Conservation (phyloP, 1,140 invertebrate genomes). For the Armadillidium nasatum region DNA sequence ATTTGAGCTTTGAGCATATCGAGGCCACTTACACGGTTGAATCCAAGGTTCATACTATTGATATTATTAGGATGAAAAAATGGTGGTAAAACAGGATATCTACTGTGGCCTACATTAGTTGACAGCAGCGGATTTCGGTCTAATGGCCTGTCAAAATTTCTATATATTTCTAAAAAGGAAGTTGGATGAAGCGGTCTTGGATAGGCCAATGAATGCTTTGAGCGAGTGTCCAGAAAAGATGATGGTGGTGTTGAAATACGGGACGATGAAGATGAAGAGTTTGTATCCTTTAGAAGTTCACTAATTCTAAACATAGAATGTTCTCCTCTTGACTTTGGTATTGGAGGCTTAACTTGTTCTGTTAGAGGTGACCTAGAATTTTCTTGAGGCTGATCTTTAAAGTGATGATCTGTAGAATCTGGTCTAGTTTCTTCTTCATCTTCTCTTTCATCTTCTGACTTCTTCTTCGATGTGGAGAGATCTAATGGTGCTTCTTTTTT, state of each 20-base stretch:
- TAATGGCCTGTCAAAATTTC: constrained; percentile 36
- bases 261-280: constrained; percentile 40
- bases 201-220: constrained; percentile 35
- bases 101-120: constrained; percentile 8
- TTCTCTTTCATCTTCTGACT: neutral
- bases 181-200: constrained; percentile 37
- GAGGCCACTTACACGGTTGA: constrained; percentile 34
- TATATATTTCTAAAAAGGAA: constrained; percentile 40
- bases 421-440: constrained; percentile 6
- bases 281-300: constrained; percentile 37
- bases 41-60: constrained; percentile 34
- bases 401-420: neutral
- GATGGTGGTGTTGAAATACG: constrained; percentile 27
- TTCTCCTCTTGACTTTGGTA: constrained; percentile 30
- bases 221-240: constrained; percentile 47
- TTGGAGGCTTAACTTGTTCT: neutral
- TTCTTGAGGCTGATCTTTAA: neutral
- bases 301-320: constrained; percentile 35
- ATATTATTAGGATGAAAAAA: constrained; percentile 40
- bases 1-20: constrained; percentile 43
- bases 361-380: neutral
- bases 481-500: constrained; percentile 17
- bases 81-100: constrained; percentile 37
- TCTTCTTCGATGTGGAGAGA: neutral
- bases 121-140: constrained; percentile 31